A percentile compares a stretch with the other conserved stretches of the same genome.
Evolutionary conservation across 2,113 vertebrate species (phyloP).

Genomic region (Gadus chalcogrammus): DNA sequence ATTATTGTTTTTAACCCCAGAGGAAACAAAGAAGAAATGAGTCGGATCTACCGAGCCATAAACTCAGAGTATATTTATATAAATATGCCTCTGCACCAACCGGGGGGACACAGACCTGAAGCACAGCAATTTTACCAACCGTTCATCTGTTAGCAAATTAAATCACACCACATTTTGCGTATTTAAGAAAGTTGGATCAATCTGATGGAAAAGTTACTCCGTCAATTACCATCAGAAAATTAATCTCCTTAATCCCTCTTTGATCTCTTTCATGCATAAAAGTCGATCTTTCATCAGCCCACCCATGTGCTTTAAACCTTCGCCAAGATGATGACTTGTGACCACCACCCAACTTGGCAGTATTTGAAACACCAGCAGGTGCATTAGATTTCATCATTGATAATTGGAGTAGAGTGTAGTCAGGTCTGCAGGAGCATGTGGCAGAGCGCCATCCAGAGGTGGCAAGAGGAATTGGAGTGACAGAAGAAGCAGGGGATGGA

Average conservation of each 20-base stretch:
- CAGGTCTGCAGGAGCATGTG: slow-evolving; percentile 18
- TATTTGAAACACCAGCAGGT: slow-evolving; percentile 39
- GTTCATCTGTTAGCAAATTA: slow-evolving; percentile 71
- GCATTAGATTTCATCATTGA: neutral
- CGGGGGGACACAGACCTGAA: slow-evolving; percentile 62
- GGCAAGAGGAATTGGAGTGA: slow-evolving; percentile 31
- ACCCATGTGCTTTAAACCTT: slow-evolving; percentile 65
- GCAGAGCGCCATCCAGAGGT: slow-evolving; percentile 40
- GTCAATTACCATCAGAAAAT: slow-evolving; percentile 73
- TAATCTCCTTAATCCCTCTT: slow-evolving; percentile 76
- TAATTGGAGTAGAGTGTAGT: neutral
- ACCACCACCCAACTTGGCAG: slow-evolving; percentile 52
- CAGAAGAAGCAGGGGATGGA: slow-evolving; percentile 18
- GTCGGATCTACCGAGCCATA: slow-evolving; percentile 61
- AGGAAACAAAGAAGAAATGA: slow-evolving; percentile 62
- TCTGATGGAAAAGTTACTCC: slow-evolving; percentile 70
- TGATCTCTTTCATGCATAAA: slow-evolving; percentile 72
- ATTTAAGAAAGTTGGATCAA: slow-evolving; percentile 69
- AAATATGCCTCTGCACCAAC: slow-evolving; percentile 47
- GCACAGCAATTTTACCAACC: slow-evolving; percentile 63
- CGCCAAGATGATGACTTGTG: slow-evolving; percentile 39
- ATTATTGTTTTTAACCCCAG: slow-evolving; percentile 70
- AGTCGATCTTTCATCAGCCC: slow-evolving; percentile 65
- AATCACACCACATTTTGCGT: slow-evolving; percentile 67
- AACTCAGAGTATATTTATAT: slow-evolving; percentile 49